Base-by-base conservation (phyloP, 2,113 vertebrate genomes). In the Herpetotheres cachinnans region DNA sequence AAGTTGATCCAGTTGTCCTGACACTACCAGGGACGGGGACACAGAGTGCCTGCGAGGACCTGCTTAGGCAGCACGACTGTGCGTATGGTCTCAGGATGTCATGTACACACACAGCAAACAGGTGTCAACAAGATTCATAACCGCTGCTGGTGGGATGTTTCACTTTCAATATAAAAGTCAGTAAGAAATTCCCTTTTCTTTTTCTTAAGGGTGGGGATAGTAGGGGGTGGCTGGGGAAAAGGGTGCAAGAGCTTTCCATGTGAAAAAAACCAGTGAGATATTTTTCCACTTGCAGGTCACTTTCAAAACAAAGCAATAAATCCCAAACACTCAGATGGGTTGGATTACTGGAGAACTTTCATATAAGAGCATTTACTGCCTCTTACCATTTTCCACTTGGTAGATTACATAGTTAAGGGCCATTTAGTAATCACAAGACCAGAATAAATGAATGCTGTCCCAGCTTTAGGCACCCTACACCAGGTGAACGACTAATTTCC, bases 11-110 rank as follows among this genome's bases (percentile, higher is more conserved):
- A 21, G 25, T 0, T 11, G 44, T 42, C 59, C 36, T 2, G 10
- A 40, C 30, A 13, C 21, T 11, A 7, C 30, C 8, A 29, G 16
- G 52, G n/a, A 34, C 0, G 3, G 8, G 38, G 22, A 62, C 72
- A 16, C 2, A 1, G 49, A 47, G 26, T 6, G 42, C 11, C 58
- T 16, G 7, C 1, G 2, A 54, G 32, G 15, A 27, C 25, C 44
- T 13, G 32, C 42, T 32, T 6, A 11, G 27, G 27, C 55, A 24
- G 46, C 52, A 10, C 2, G 0, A 11, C 52, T 5, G 25, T 8
- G 6, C 2, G 0, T 8, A 5, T 2, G 2, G 17, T 15, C 77
- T 17, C 4, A 0, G 22, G 22, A 38, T 3, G 1, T 46, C 52
- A 34, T 2, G 3, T 5, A 20, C 2, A 59, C 12, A 27, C 29